Base-by-base conservation (phyloP, 2,888 invertebrate genomes). In the Ophioninae sp. region DNA sequence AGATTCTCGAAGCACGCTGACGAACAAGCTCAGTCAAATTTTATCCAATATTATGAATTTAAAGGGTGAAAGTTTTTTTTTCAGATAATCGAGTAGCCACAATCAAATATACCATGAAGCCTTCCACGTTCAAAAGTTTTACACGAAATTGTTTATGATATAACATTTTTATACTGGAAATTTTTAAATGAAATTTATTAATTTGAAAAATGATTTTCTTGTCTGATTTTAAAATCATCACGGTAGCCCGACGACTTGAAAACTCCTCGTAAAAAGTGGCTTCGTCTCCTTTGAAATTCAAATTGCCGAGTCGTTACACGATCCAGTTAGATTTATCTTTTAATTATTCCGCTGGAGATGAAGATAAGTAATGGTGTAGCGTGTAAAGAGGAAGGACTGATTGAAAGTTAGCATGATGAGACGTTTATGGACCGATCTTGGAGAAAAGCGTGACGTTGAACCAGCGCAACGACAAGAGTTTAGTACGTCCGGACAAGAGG, bases 351-450 rank as follows among this genome's bases (percentile, higher is more conserved):
- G 17, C n/a, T n/a, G 9, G 37, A 59, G 68, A 76, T 59, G 20
- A 7, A 58, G 58, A 82, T 68, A 74, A 76, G 23, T 20, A 41
- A 72, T 63, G 17, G 41, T 7, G 51, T 51, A 39, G 64, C 73
- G 69, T 69, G 71, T 65, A 44, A 30, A 44, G 64, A 72, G 68
- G 68, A 44, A 20, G n/a, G 56, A 30, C 41, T 44, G 69, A 80
- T 78, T 83, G 80, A 80, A 77, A 77, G 64, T 83, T 77, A 80
- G 65, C 73, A 65, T 39, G 65, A 80, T 80, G 77, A 76, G 81
- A 81, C 71, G 65, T 78, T 83, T 81, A 63, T 80, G 22, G 39
- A 59, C 59, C 2, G 61, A 30, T 58, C 37, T 65, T 22, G 51
- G 51, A 65, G 23, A 65, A 63, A 17, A 56, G 41, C 22, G 76